Conservation (phyloP, 37 sponge, comb jelly and placozoan species). For the Aplysina aerophoba region DNA sequence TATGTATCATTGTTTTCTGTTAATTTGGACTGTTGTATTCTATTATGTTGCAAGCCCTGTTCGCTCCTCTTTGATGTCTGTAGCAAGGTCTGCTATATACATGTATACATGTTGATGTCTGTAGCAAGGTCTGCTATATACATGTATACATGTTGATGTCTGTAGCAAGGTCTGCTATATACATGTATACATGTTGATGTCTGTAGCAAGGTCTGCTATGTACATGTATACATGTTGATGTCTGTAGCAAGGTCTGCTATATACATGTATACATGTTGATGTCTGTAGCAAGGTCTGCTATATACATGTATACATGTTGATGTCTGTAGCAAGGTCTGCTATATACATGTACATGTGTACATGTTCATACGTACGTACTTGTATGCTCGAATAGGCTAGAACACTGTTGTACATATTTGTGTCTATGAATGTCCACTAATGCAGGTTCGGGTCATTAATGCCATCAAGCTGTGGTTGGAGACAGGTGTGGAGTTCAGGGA, state of each 20-base stretch:
- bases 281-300: too few species aligned
- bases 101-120: too few species aligned
- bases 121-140: too few species aligned
- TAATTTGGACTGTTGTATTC: not conserved
- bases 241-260: not conserved
- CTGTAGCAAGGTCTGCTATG: too few species aligned
- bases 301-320: too few species aligned
- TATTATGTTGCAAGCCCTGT: too few species aligned
- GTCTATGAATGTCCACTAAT: not conserved
- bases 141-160: too few species aligned
- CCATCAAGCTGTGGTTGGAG: constrained; percentile 90
- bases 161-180: too few species aligned
- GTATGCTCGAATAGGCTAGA: not conserved
- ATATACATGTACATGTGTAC: not conserved
- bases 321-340: too few species aligned
- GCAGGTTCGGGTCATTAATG: constrained; percentile 88
- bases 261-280: not conserved
- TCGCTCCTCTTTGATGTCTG: too few species aligned
- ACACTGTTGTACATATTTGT: not conserved
- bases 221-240: not conserved
- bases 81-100: too few species aligned
- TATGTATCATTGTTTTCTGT: not conserved
- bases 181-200: too few species aligned
- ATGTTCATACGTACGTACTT: not conserved
- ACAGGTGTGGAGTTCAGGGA: constrained; percentile 90